Conservation (phyloP, 2,888 invertebrate genomes). For the Hecatera dysodea region DNA sequence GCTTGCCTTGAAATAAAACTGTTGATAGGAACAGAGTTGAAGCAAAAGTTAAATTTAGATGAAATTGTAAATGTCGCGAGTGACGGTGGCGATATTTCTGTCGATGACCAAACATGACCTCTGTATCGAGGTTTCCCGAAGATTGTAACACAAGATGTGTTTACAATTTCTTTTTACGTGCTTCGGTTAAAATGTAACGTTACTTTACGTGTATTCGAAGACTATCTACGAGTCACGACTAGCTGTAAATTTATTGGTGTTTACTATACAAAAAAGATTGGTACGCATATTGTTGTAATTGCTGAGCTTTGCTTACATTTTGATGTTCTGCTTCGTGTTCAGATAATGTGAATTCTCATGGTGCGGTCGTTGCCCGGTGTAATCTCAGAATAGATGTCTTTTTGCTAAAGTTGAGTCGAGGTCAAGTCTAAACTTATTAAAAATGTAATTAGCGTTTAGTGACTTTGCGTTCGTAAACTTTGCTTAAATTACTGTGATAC, state of each 20-base stretch:
- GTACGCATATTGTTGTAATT: slow-evolving; percentile 53
- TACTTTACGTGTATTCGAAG: slow-evolving; percentile 63
- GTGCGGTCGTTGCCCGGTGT: slow-evolving; percentile 58
- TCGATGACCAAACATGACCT: slow-evolving; percentile 64
- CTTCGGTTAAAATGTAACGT: slow-evolving; percentile 71
- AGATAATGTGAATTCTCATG: slow-evolving; percentile 58
- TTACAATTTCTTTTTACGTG: slow-evolving; percentile 74
- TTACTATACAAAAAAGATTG: slow-evolving; percentile 55
- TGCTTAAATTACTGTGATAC: slow-evolving; percentile 41
- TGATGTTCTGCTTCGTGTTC: slow-evolving; percentile 38
- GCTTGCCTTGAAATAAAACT: slow-evolving; percentile 31
- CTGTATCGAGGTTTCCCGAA: slow-evolving; percentile 55
- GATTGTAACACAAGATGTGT: slow-evolving; percentile 58
- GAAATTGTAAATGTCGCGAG: slow-evolving; percentile 66
- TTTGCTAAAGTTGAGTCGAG: slow-evolving; percentile 40
- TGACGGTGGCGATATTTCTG: slow-evolving; percentile 59
- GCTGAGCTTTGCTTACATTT: slow-evolving; percentile 43
- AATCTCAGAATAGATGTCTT: slow-evolving; percentile 50
- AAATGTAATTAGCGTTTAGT: slow-evolving; percentile 56
- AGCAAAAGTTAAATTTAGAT: slow-evolving; percentile 57
- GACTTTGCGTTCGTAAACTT: slow-evolving; percentile 41
- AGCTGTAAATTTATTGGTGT: slow-evolving; percentile 67
- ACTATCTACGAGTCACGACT: slow-evolving; percentile 65
- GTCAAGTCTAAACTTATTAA: slow-evolving; percentile 54
- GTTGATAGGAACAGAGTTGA: slow-evolving; percentile 10